Percentiles rank a stretch among this genome's conserved stretches.
Evolutionary conservation across 2,797 vertebrate genomes (phyloP).

Genomic region (Melanotaenia pygmaea): DNA sequence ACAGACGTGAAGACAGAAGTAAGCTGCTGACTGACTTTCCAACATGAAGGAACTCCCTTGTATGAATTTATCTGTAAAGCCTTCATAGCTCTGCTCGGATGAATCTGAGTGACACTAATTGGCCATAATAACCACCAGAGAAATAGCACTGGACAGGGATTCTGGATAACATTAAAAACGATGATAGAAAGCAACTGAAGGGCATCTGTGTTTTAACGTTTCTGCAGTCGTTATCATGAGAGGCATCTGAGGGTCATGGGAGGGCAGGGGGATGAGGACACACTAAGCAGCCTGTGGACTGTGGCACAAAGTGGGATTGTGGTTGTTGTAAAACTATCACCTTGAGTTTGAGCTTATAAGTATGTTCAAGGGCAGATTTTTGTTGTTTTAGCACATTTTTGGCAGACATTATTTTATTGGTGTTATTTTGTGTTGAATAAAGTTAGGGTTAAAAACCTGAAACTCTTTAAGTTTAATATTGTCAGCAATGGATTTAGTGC

Average conservation of each 20-base stretch:
- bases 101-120: slow-evolving; percentile 67
- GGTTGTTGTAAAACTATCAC: background rate
- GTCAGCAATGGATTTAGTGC: background rate
- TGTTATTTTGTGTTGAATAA: slow-evolving; percentile 10
- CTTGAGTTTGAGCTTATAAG: slow-evolving; percentile 9
- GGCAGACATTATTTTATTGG: background rate
- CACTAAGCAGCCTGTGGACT: background rate
- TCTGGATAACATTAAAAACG: slow-evolving; percentile 68
- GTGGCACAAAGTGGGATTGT: slow-evolving; percentile 10
- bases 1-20: slow-evolving; percentile 14
- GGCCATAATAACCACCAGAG: slow-evolving; percentile 60
- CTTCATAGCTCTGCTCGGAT: slow-evolving; percentile 40
- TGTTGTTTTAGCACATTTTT: background rate
- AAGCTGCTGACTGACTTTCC: slow-evolving; percentile 45
- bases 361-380: slow-evolving; percentile 4
- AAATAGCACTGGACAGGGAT: slow-evolving; percentile 41
- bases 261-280: slow-evolving; percentile 38
- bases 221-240: slow-evolving; percentile 36
- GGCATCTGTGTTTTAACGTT: slow-evolving; percentile 49
- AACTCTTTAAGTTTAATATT: background rate
- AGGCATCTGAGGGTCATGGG: slow-evolving; percentile 44
- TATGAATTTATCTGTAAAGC: slow-evolving; percentile 41
- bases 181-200: slow-evolving; percentile 68
- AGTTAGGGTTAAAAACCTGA: background rate
- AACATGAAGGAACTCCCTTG: slow-evolving; percentile 64